phyloP scores from a whole-genome alignment of 2,888 invertebrate species.

The Ephialtes manifestator region DNA sequence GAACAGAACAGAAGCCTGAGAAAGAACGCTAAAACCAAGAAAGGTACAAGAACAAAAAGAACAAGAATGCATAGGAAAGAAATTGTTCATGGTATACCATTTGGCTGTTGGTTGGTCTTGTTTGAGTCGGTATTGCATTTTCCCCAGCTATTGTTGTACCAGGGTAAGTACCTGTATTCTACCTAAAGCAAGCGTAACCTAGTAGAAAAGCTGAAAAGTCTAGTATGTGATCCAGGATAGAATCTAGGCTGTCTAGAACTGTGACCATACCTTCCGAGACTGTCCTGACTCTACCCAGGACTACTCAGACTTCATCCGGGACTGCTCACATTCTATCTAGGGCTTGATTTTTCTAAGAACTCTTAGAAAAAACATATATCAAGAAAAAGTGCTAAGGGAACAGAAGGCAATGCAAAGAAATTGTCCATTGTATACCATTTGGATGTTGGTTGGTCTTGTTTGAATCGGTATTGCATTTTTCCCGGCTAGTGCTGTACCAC shows the following conservation, averaged over 20 bases:
- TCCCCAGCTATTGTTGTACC: not conserved
- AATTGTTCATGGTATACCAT: not conserved
- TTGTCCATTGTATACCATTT: slow-evolving; percentile 6
- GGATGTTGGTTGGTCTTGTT: slow-evolving; percentile 32
- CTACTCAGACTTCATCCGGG: no score
- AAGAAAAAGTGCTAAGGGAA: not conserved
- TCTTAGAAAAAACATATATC: not conserved
- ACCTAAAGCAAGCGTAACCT: no score
- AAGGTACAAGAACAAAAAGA: not conserved
- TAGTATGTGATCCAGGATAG: no score
- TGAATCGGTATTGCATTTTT: slow-evolving; percentile 53
- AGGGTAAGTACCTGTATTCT: not conserved
- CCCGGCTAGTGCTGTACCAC: not conserved
- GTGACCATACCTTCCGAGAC: no score
- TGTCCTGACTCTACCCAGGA: no score
- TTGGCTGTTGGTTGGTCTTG: no score
- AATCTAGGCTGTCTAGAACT: no score
- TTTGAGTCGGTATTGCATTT: slow-evolving; percentile 47
- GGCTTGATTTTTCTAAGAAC: no score
- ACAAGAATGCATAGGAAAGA: not conserved
- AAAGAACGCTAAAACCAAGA: not conserved
- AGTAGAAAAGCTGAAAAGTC: no score
- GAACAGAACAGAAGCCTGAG: slow-evolving; percentile 11
- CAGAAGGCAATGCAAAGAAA: slow-evolving; percentile 16
- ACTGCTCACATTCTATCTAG: no score